Evolutionary conservation across 92 coral and sea anemone species (phyloP).

Genomic region (Siderastrea siderea): DNA sequence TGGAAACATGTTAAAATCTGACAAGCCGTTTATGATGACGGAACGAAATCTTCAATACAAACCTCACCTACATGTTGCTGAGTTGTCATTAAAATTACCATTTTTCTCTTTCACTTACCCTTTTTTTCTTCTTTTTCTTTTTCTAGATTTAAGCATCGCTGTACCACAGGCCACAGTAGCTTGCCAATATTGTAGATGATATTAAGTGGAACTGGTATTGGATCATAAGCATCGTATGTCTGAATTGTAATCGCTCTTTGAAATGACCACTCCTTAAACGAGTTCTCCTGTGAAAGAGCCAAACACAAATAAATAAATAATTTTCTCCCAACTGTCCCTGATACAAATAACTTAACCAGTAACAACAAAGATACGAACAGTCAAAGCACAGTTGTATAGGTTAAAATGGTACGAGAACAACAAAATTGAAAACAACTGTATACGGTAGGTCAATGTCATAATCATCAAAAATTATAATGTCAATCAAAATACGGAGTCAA

Average conservation of each 20-base stretch:
- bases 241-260: conserved; percentile 15
- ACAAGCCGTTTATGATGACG: no score
- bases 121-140: not conserved
- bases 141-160: not conserved
- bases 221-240: conserved; percentile 14
- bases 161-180: not conserved
- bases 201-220: conserved; percentile 15
- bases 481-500: no score
- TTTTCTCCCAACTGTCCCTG: no score
- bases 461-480: no score
- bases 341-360: no score
- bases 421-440: no score
- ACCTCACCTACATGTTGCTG: not conserved
- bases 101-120: not conserved
- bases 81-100: not conserved
- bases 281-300: not conserved
- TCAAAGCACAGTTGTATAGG: no score
- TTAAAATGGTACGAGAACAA: no score
- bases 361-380: no score
- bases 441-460: no score
- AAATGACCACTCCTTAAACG: not conserved
- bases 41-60: no score
- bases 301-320: not conserved
- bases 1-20: no score
- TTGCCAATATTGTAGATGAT: not conserved